These are phyloP conservation scores for Gymnocephalus cernua DNA, from an alignment of 2,113 vertebrate genomes.

Conservation along the genomic window DNA sequence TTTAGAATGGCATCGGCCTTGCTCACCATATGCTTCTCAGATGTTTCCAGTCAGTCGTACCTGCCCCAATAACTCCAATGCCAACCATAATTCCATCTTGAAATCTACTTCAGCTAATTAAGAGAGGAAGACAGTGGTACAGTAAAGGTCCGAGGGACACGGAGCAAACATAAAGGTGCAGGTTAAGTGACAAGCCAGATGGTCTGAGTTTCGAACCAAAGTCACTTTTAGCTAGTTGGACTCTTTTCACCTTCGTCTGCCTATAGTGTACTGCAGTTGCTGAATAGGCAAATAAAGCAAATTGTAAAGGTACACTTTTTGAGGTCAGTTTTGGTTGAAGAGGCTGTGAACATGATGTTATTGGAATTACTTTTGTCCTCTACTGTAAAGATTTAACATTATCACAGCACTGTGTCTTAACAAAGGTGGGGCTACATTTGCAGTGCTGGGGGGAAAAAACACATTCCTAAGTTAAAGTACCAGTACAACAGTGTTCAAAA, in stretches of 20 bases:
- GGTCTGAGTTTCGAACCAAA: slow-evolving; percentile 69
- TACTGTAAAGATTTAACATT: background rate
- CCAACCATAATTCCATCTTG: slow-evolving; percentile 28
- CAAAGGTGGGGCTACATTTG: background rate
- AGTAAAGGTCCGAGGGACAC: slow-evolving; percentile 47
- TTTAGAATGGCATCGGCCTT: slow-evolving; percentile 38
- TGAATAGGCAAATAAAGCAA: slow-evolving; percentile 36
- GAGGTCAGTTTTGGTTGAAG: background rate
- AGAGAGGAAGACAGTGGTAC: slow-evolving; percentile 32
- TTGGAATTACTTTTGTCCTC: background rate
- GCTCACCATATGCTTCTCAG: slow-evolving; percentile 61
- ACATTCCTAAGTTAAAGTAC: background rate
- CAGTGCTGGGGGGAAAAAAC: background rate
- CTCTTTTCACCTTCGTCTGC: slow-evolving; percentile 46
- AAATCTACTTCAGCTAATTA: slow-evolving; percentile 49
- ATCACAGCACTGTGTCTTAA: background rate
- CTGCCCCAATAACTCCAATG: slow-evolving; percentile 7
- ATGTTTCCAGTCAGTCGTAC: slow-evolving; percentile 39
- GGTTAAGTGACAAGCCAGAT: slow-evolving; percentile 78
- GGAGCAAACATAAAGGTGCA: slow-evolving; percentile 70
- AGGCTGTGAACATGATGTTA: background rate
- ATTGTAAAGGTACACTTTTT: background rate
- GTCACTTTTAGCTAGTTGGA: slow-evolving; percentile 71
- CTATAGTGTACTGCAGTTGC: slow-evolving; percentile 39
- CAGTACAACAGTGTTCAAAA: background rate